These are phyloP conservation scores for Panagrolaimus sp. DNA, from an alignment of 1,140 invertebrate genomes.

Conservation along the genomic window DNA sequence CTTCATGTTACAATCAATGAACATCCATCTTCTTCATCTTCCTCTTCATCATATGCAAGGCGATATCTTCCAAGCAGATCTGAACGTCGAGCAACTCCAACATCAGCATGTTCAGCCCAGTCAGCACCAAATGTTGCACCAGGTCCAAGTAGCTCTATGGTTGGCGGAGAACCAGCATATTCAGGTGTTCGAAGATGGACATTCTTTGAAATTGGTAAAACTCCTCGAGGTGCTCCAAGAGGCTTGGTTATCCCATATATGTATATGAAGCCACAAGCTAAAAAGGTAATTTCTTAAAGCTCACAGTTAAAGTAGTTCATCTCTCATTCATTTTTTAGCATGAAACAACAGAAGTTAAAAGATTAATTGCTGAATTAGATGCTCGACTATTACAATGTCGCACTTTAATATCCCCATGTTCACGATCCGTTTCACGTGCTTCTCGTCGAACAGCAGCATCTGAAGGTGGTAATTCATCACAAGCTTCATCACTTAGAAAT, in stretches of 20 bases:
- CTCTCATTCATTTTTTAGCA: conserved; percentile 32
- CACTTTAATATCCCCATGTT: conserved; percentile 41
- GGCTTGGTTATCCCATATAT: conserved; percentile 47
- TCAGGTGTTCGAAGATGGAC: conserved; percentile 40
- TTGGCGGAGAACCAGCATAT: conserved; percentile 15
- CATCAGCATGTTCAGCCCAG: background rate
- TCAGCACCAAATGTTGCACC: conserved; percentile 4
- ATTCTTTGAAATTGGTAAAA: conserved; percentile 49
- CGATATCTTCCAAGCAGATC: conserved; percentile 27
- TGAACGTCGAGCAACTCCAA: conserved; percentile 13
- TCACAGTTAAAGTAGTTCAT: no score
- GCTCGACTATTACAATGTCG: conserved; percentile 42
- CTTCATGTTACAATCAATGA: conserved; percentile 18
- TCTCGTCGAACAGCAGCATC: conserved; percentile 18
- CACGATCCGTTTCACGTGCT: conserved; percentile 14
- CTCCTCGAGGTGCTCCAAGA: conserved; percentile 44
- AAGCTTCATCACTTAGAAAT: conserved; percentile 7
- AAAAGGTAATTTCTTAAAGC: background rate
- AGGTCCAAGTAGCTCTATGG: background rate
- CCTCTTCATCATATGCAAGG: conserved; percentile 24
- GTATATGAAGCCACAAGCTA: conserved; percentile 26
- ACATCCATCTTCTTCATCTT: conserved; percentile 17
- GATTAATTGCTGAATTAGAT: conserved; percentile 49
- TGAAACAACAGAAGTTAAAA: conserved; percentile 45
- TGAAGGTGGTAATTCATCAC: conserved; percentile 10